Conservation (phyloP, 2,797 vertebrate species). For the Rhinichthys osculus region DNA sequence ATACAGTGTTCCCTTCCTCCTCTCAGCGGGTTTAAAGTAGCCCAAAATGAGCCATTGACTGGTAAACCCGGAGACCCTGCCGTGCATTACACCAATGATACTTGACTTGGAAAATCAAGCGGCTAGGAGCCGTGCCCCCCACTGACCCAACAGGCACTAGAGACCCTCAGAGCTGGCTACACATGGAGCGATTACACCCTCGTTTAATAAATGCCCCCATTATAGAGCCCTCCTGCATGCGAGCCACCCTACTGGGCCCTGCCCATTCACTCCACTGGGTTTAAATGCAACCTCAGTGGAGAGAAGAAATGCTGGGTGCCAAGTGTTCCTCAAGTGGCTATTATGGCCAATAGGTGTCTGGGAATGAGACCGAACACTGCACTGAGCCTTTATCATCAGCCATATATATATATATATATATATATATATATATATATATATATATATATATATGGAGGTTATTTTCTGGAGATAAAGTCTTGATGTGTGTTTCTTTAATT, state of each 20-base stretch:
- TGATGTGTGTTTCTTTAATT: background rate
- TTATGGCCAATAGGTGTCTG: slow-evolving; percentile 41
- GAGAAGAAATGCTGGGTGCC: slow-evolving; percentile 3
- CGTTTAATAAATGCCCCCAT: slow-evolving; percentile 50
- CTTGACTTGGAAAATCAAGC: slow-evolving; percentile 51
- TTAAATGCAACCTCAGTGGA: slow-evolving; percentile 48
- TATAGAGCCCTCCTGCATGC: slow-evolving; percentile 43
- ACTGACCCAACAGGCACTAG: slow-evolving; percentile 35
- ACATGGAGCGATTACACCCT: slow-evolving; percentile 50
- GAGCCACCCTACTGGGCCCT: slow-evolving; percentile 21
- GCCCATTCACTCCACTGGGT: slow-evolving; percentile 30
- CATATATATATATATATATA: background rate
- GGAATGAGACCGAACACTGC: slow-evolving; percentile 22
- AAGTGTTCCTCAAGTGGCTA: slow-evolving; percentile 50
- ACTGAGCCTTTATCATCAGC: slow-evolving; percentile 5
- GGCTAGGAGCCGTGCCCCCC: slow-evolving; percentile 16
- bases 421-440: too few relatives aligned
- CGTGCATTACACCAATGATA: slow-evolving; percentile 36
- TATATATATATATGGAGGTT: too few relatives aligned
- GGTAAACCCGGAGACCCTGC: background rate
- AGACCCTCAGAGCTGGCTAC: slow-evolving; percentile 47
- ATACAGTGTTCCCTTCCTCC: background rate
- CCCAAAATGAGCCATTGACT: slow-evolving; percentile 28
- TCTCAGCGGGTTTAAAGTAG: background rate
- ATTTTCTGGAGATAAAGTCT: background rate